Percentiles rank a stretch among this genome's conserved stretches.
Conservation (phyloP, 1,140 invertebrate species). For the Caerostris extrusa region DNA sequence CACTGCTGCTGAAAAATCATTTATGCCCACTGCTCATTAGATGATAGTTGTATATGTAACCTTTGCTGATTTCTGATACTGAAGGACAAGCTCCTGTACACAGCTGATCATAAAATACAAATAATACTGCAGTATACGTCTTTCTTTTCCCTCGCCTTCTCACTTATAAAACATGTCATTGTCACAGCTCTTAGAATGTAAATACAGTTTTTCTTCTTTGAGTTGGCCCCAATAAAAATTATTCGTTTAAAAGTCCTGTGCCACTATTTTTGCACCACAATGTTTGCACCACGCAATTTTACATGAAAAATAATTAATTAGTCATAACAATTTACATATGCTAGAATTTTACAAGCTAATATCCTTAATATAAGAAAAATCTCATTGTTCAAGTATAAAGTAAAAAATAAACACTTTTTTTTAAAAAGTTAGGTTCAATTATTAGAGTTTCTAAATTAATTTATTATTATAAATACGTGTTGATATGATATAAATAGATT, state of each 20-base stretch:
- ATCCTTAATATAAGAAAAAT: too few relatives aligned
- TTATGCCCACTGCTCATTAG: conserved; percentile 14
- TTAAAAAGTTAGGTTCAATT: too few relatives aligned
- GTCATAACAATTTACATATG: too few relatives aligned
- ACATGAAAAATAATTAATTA: not conserved
- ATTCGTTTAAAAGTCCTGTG: conserved; percentile 2
- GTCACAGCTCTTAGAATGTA: conserved; percentile 23
- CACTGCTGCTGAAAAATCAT: conserved; percentile 26
- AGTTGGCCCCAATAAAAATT: conserved; percentile 18
- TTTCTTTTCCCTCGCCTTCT: conserved; percentile 19
- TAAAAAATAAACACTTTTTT: too few relatives aligned
- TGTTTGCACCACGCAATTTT: not conserved
- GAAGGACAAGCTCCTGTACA: not conserved
- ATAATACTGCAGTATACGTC: conserved; percentile 4
- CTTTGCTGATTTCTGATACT: conserved; percentile 3
- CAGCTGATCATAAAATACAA: conserved; percentile 30
- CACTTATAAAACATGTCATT: conserved; percentile 5
- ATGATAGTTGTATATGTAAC: not conserved
- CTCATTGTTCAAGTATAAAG: too few relatives aligned
- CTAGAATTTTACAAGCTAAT: too few relatives aligned
- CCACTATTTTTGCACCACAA: not conserved
- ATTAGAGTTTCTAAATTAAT: too few relatives aligned
- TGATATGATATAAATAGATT: too few relatives aligned
- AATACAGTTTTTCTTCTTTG: conserved; percentile 11
- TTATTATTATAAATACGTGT: too few relatives aligned